A percentile compares a stretch with the other conserved stretches of the same genome.
phyloP scores from a whole-genome alignment of 1,140 invertebrate species.

The Trichonephila clavata region DNA sequence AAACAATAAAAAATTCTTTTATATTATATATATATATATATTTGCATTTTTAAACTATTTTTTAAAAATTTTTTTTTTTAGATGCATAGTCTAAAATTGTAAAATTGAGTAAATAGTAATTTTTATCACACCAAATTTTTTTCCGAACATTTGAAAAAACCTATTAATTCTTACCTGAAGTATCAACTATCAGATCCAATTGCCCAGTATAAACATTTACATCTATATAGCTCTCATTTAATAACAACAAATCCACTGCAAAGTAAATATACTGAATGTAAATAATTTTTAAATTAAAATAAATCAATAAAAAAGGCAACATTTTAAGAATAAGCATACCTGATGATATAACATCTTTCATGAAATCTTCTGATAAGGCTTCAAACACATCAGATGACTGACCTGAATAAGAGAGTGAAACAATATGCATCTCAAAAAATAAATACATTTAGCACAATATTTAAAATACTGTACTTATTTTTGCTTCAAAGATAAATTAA shows the following conservation, averaged over 20 bases:
- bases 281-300: neutral
- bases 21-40: too few relatives aligned
- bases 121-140: neutral
- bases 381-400: conserved; percentile 85
- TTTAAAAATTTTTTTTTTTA: too few relatives aligned
- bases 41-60: too few relatives aligned
- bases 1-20: too few relatives aligned
- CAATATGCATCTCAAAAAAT: neutral
- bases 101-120: too few relatives aligned
- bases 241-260: conserved; percentile 82
- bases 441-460: neutral
- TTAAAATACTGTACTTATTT: too few relatives aligned
- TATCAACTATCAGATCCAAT: conserved; percentile 88
- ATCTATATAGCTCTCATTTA: conserved; percentile 85
- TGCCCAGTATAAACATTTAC: conserved; percentile 87
- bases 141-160: neutral
- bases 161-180: conserved; percentile 82
- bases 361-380: conserved; percentile 87
- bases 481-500: too few relatives aligned
- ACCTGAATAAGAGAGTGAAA: conserved; percentile 78
- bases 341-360: conserved; percentile 89
- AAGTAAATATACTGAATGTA: conserved; percentile 66
- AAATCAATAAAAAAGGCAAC: neutral
- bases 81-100: too few relatives aligned
- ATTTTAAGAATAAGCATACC: conserved; percentile 83